Evolutionary conservation across 2,113 vertebrate genomes (phyloP).

Genomic region (Apistogramma diplotaenia): DNA sequence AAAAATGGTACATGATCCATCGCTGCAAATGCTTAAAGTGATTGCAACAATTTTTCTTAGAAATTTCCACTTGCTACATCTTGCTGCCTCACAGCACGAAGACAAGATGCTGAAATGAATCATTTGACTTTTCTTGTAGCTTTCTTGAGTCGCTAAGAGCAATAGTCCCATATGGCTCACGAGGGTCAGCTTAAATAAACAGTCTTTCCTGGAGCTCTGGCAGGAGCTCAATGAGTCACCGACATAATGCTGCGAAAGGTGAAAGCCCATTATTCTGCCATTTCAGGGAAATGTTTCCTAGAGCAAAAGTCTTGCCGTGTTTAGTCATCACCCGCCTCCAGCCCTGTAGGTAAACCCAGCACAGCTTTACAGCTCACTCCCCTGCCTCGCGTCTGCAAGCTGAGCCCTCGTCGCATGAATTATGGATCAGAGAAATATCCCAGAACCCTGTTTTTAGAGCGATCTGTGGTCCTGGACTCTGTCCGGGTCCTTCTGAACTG

Average conservation of each 20-base stretch:
- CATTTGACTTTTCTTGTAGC: conserved; percentile 14
- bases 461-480: conserved; percentile 52
- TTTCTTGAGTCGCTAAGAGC: background rate
- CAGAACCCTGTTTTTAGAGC: conserved; percentile 40
- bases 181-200: conserved; percentile 11
- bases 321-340: conserved; percentile 53
- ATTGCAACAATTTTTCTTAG: background rate
- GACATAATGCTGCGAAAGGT: conserved; percentile 4
- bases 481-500: conserved; percentile 66
- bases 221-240: conserved; percentile 30
- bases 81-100: background rate
- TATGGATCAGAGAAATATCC: conserved; percentile 56
- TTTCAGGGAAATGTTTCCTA: conserved; percentile 23
- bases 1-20: background rate
- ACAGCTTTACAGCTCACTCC: conserved; percentile 45
- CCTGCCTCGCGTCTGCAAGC: conserved; percentile 3
- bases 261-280: conserved; percentile 3
- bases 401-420: conserved; percentile 34
- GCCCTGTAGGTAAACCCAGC: conserved; percentile 15
- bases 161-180: background rate
- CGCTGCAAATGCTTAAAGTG: background rate
- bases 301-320: conserved; percentile 18
- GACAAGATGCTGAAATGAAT: background rate
- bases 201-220: conserved; percentile 21
- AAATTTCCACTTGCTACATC: background rate